phyloP scores from a whole-genome alignment of 2,888 invertebrate genomes.

The Papilio elwesi region DNA sequence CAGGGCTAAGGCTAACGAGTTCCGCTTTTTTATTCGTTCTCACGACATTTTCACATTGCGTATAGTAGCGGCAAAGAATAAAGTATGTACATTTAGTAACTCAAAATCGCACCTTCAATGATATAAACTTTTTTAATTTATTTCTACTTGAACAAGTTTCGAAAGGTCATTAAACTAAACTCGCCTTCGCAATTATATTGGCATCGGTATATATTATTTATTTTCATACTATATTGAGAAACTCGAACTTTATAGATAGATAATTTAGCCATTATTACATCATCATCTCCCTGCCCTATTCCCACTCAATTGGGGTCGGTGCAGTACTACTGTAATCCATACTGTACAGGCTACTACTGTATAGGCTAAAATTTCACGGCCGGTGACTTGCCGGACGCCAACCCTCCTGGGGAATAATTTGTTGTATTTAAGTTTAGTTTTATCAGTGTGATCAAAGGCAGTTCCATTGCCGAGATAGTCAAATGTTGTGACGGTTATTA shows the following conservation, averaged over 20 bases:
- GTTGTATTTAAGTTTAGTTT: too few relatives aligned
- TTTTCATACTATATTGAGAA: background rate
- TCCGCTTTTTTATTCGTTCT: conserved; percentile 16
- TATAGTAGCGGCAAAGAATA: background rate
- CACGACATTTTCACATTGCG: conserved; percentile 2
- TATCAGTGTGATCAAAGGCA: too few relatives aligned
- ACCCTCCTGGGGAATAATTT: too few relatives aligned
- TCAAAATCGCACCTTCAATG: background rate
- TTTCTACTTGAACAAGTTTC: conserved; percentile 7
- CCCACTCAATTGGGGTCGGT: too few relatives aligned
- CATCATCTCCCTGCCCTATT: background rate
- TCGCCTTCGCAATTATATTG: background rate
- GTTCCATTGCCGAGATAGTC: too few relatives aligned
- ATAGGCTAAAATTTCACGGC: too few relatives aligned
- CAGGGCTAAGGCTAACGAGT: conserved; percentile 19
- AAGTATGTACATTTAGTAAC: background rate
- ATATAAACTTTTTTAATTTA: background rate
- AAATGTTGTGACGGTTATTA: too few relatives aligned
- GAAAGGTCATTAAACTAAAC: conserved; percentile 10
- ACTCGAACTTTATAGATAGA: background rate
- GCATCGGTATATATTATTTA: background rate
- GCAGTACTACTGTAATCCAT: too few relatives aligned
- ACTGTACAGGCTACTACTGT: too few relatives aligned
- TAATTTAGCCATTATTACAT: background rate
- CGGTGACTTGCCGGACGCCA: too few relatives aligned